Evolutionary conservation across 2,797 vertebrate genomes (phyloP).

Genomic region (Merluccius polli): DNA sequence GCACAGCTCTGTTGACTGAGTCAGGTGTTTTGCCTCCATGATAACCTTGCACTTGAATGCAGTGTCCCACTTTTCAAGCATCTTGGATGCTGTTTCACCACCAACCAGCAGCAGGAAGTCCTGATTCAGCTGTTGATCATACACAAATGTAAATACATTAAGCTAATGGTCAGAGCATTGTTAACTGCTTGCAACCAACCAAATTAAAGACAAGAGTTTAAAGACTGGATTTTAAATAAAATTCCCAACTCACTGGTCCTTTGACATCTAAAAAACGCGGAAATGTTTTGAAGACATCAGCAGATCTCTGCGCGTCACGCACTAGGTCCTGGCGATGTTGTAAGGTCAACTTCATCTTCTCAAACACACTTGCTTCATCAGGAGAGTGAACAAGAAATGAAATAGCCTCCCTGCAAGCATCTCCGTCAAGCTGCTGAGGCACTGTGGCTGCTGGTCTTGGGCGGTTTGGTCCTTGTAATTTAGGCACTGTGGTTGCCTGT

Average conservation of each 20-base stretch:
- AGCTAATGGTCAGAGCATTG: constrained; percentile 6
- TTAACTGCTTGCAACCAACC: not conserved
- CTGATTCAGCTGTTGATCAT: constrained; percentile 44
- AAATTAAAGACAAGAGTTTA: not conserved
- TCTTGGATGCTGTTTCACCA: constrained; percentile 37
- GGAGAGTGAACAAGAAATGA: constrained; percentile 35
- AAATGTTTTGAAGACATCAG: constrained; percentile 39
- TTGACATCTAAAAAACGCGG: constrained; percentile 42
- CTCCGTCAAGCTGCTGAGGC: constrained; percentile 39
- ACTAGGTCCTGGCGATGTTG: constrained; percentile 35
- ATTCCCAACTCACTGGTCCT: constrained; percentile 31
- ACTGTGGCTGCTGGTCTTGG: constrained; percentile 24
- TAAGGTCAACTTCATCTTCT: constrained; percentile 41
- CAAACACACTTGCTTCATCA: constrained; percentile 39
- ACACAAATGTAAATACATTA: constrained; percentile 19
- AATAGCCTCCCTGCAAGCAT: constrained; percentile 38
- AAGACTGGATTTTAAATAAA: constrained; percentile 10
- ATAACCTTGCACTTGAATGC: constrained; percentile 37
- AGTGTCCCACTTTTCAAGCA: constrained; percentile 46
- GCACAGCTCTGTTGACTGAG: constrained; percentile 22
- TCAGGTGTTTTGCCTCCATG: constrained; percentile 38
- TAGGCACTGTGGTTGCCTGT: constrained; percentile 13
- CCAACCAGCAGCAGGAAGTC: constrained; percentile 45
- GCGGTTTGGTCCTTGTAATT: constrained; percentile 32
- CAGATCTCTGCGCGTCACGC: constrained; percentile 30